These are phyloP conservation scores for Macrocentrus cingulum DNA, from an alignment of 1,140 invertebrate species.

Conservation along the genomic window DNA sequence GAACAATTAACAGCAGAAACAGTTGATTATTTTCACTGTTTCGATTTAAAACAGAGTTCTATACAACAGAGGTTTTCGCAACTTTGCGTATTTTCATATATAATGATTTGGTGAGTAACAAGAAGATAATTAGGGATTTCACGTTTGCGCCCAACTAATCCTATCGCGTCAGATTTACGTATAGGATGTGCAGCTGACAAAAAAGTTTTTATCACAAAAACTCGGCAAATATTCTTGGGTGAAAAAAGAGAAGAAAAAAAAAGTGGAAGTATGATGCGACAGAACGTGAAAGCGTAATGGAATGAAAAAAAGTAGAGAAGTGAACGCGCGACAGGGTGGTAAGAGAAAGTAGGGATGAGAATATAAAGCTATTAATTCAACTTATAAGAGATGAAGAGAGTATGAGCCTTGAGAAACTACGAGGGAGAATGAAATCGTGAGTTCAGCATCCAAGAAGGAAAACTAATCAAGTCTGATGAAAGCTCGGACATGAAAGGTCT, in stretches of 20 bases:
- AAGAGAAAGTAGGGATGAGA: background rate
- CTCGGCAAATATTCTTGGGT: background rate
- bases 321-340: background rate
- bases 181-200: background rate
- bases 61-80: too few relatives aligned
- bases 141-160: too few relatives aligned
- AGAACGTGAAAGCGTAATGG: background rate
- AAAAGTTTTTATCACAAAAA: slow-evolving; percentile 7
- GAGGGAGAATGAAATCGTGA: background rate
- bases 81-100: too few relatives aligned
- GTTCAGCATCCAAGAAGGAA: slow-evolving; percentile 23
- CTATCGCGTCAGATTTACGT: background rate
- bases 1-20: too few relatives aligned
- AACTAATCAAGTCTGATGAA: slow-evolving; percentile 40
- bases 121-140: too few relatives aligned
- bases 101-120: too few relatives aligned
- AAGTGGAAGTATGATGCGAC: too few relatives aligned
- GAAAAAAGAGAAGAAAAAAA: too few relatives aligned
- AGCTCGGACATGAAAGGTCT: slow-evolving; percentile 32
- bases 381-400: slow-evolving; percentile 7
- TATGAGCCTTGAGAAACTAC: background rate
- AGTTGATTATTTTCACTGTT: too few relatives aligned
- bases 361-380: slow-evolving; percentile 20
- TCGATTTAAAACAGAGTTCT: too few relatives aligned
- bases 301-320: background rate